A percentile compares a stretch with the other conserved stretches of the same genome.
phyloP scores from a whole-genome alignment of 1,140 invertebrate genomes.

The Bicyclus anynana region DNA sequence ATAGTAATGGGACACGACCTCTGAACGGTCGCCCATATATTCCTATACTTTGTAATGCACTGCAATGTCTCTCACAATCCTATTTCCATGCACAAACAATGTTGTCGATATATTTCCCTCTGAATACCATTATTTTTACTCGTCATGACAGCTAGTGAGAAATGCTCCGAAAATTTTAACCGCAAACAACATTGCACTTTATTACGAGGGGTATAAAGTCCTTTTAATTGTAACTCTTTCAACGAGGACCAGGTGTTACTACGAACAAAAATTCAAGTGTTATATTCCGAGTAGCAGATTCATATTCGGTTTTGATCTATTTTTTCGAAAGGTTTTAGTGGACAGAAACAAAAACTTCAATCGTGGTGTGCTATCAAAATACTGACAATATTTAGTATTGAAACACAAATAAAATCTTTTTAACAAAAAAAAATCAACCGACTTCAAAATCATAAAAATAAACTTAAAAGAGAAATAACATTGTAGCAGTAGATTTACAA shows the following conservation, averaged over 20 bases:
- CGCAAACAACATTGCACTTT: background rate
- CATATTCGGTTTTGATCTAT: conserved; percentile 23
- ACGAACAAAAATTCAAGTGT: conserved; percentile 48
- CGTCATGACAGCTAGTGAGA: conserved; percentile 41
- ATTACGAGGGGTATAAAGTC: background rate
- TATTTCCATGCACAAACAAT: conserved; percentile 42
- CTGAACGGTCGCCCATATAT: too few species aligned
- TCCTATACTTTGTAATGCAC: too few species aligned
- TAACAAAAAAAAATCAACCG: too few species aligned
- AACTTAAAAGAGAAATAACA: too few species aligned
- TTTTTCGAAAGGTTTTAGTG: background rate
- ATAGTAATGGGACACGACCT: too few species aligned
- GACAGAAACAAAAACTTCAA: background rate
- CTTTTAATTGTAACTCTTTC: background rate
- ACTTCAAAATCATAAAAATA: too few species aligned
- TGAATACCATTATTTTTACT: conserved; percentile 47
- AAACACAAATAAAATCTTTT: too few species aligned
- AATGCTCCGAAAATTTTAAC: conserved; percentile 19
- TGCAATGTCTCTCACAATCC: conserved; percentile 31
- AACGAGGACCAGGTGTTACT: conserved; percentile 41
- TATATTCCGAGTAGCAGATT: conserved; percentile 43
- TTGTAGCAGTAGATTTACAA: too few species aligned
- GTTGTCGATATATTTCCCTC: conserved; percentile 43
- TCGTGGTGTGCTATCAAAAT: background rate
- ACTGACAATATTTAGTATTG: too few species aligned